These are phyloP conservation scores for Arrhamphus sclerolepis DNA, from an alignment of 2,797 vertebrate species.

Conservation along the genomic window DNA sequence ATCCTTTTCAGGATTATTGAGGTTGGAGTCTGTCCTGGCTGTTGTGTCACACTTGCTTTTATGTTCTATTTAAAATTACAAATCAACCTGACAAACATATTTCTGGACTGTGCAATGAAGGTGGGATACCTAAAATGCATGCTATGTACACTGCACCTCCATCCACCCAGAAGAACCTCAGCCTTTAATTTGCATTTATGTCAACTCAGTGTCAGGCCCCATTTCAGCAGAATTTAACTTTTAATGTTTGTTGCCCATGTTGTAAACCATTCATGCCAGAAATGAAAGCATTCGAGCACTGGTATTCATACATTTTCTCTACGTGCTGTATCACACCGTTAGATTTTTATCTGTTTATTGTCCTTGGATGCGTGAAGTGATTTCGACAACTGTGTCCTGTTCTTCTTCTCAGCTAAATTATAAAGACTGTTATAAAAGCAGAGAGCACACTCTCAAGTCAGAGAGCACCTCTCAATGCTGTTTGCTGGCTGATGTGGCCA, in stretches of 20 bases:
- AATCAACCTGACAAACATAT: too few species aligned
- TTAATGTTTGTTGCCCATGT: constrained; percentile 18
- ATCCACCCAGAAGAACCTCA: constrained; percentile 20
- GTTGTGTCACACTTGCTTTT: too few species aligned
- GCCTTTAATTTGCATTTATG: constrained; percentile 51
- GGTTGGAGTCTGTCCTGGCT: too few species aligned
- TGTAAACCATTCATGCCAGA: not conserved
- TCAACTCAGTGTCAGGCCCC: constrained; percentile 34
- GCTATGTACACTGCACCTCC: too few species aligned
- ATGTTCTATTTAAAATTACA: too few species aligned
- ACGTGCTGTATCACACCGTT: not conserved
- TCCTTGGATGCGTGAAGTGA: constrained; percentile 39
- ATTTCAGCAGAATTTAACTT: constrained; percentile 1
- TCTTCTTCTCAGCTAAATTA: constrained; percentile 26
- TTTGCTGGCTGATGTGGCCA: constrained; percentile 52
- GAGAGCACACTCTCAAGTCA: constrained; percentile 37
- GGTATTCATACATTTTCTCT: not conserved
- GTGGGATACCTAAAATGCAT: too few species aligned
- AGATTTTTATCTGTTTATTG: constrained; percentile 32
- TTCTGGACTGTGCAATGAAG: too few species aligned
- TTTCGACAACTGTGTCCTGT: constrained; percentile 39
- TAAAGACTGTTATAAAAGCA: constrained; percentile 27
- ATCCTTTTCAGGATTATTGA: too few species aligned
- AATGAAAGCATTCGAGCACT: not conserved
- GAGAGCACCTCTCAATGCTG: constrained; percentile 8